These are phyloP conservation scores for Pogonocherus hispidulus DNA, from an alignment of 2,888 invertebrate genomes.

Conservation along the genomic window DNA sequence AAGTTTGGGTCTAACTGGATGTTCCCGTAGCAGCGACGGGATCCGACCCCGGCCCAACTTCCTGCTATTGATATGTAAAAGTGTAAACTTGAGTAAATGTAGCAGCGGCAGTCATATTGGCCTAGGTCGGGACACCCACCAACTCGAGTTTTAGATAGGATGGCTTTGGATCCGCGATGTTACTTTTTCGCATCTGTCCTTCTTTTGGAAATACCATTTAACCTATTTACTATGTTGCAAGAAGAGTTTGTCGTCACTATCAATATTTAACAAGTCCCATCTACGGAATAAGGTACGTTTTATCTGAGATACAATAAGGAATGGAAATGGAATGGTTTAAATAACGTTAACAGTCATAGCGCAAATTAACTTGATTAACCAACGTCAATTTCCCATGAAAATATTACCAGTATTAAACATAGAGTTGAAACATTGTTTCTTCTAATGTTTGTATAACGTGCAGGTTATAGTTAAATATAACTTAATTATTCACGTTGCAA, in stretches of 20 bases:
- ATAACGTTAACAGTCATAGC: too few relatives aligned
- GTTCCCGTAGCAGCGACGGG: constrained; percentile 47
- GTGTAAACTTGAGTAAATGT: constrained; percentile 58
- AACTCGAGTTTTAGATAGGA: constrained; percentile 16
- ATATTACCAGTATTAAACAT: too few relatives aligned
- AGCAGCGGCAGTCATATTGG: constrained; percentile 66
- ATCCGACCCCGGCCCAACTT: constrained; percentile 52
- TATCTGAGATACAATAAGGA: not conserved
- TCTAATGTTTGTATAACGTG: too few relatives aligned
- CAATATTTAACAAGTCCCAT: not conserved
- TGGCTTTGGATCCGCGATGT: not conserved
- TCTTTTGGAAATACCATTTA: not conserved
- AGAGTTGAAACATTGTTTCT: too few relatives aligned
- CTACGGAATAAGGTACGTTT: not conserved
- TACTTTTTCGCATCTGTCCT: not conserved
- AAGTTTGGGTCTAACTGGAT: constrained; percentile 53
- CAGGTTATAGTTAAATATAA: too few relatives aligned
- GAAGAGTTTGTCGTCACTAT: not conserved
- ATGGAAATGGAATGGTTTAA: too few relatives aligned
- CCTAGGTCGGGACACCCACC: constrained; percentile 65
- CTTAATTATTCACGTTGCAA: too few relatives aligned
- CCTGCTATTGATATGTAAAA: constrained; percentile 61
- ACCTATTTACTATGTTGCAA: not conserved
- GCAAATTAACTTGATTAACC: too few relatives aligned
- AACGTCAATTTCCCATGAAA: too few relatives aligned